A percentile compares a stretch with the other conserved stretches of the same genome.
These are phyloP conservation scores for Myrmecophaga tridactyla DNA, from an alignment of 2,113 vertebrate species.

Conservation along the genomic window DNA sequence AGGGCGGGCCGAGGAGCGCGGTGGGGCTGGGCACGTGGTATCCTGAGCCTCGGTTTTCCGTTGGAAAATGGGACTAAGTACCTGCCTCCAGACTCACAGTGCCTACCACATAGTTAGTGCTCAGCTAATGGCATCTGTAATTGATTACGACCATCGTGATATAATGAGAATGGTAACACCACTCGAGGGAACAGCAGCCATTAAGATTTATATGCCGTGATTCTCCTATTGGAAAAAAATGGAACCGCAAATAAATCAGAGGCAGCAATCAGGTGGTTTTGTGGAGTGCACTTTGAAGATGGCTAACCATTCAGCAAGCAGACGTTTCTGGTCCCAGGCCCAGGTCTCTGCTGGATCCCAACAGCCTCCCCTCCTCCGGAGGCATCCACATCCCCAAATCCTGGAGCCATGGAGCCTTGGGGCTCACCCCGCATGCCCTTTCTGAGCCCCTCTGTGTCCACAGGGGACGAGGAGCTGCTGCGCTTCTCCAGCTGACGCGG, in stretches of 20 bases:
- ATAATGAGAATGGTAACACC: rapidly evolving
- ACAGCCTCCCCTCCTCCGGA: neutral
- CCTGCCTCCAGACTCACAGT: neutral
- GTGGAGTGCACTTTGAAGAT: too few species aligned
- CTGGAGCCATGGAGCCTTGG: rapidly evolving
- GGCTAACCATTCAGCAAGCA: neutral
- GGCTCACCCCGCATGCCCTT: neutral
- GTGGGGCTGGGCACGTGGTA: neutral
- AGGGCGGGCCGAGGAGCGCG: neutral
- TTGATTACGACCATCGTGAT: rapidly evolving
- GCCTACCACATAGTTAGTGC: rapidly evolving
- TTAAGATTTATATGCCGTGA: neutral
- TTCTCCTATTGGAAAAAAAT: neutral
- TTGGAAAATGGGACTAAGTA: neutral
- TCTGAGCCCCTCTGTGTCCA: slow-evolving; percentile 23
- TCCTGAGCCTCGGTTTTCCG: neutral
- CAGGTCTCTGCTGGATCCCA: neutral
- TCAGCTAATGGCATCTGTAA: neutral
- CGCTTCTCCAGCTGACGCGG: slow-evolving; percentile 2
- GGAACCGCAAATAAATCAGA: neutral
- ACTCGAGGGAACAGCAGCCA: neutral
- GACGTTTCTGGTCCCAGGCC: neutral
- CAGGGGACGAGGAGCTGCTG: slow-evolving; percentile 69
- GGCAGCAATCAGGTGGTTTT: neutral
- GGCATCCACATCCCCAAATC: neutral